Evolutionary conservation across 2,797 vertebrate species (phyloP).

Genomic region (Ptychobarbus kaznakovi): DNA sequence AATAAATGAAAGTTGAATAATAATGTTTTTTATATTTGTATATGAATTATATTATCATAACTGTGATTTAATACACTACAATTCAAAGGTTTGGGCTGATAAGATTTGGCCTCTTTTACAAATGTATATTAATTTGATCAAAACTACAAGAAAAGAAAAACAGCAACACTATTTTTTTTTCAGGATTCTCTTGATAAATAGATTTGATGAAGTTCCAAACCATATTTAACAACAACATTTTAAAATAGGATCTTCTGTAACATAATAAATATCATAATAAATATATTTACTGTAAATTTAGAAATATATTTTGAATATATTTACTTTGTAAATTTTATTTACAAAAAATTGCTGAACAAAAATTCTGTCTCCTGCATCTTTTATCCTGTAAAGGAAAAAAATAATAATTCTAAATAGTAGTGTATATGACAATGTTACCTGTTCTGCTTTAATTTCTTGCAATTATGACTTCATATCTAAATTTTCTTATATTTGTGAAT

Average conservation of each 20-base stretch:
- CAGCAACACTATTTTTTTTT: no score
- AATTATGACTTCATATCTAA: not conserved
- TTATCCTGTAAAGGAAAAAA: not conserved
- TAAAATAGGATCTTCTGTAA: no score
- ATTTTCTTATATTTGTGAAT: not conserved
- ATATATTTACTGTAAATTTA: no score
- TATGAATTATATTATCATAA: not conserved
- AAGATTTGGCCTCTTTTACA: not conserved
- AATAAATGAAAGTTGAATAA: no score
- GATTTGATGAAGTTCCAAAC: no score
- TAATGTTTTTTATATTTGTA: no score
- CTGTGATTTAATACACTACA: not conserved
- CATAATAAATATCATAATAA: no score
- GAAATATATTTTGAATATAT: no score
- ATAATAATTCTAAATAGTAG: no score
- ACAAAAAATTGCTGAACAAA: no score
- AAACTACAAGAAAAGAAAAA: not conserved
- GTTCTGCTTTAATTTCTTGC: not conserved
- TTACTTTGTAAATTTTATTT: no score
- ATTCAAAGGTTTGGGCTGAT: not conserved
- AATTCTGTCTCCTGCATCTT: not conserved
- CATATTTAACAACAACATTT: no score
- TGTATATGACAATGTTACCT: not conserved
- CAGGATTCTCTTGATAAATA: not conserved
- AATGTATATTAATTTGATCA: not conserved